Base-by-base conservation (phyloP, 2,797 vertebrate species). In the Rhynchotus rufescens region DNA sequence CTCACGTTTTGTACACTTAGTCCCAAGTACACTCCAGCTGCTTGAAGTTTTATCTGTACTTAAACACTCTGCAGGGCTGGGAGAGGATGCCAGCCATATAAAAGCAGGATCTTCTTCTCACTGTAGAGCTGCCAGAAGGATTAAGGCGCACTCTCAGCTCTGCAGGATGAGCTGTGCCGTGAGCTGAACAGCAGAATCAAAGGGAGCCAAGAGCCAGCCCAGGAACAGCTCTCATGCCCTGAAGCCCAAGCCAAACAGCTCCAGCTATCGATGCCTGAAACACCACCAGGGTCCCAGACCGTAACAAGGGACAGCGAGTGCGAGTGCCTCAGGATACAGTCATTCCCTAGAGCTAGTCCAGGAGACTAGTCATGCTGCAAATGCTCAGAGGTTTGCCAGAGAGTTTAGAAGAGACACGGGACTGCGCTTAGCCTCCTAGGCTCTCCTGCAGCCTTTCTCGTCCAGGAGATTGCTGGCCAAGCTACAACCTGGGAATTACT, bases 191-290 rank as follows among this genome's bases (percentile, higher is more conserved):
- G n/a, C 52, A 32, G 57, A 86, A 78, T 47, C 66, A 75, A 34
- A 7, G 54, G 79, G 77, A 82, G 65, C 57, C 38, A 69, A 12
- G n/a, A 73, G 49, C 9, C 49, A 84, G 65, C 34, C 78, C 57
- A 56, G 51, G 34, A 84, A 92, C 30, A 57, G 15, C 71, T 79
- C 60, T 84, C 13, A 12, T 30, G 60, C 60, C 88, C 77, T 52
- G 71, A 69, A 89, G 89, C 86, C n/a, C 61, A 34, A 87, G 66
- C 62, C 73, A 51, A 94, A 86, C 51, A 77, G 40, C 57, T 74
- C n/a, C 69, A 60, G 36, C 74, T 79, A 36, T 51, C 6, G 3
- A 34, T 56, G 65, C 59, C 74, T 66, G 77, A 64, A 76, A 66
- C 77, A 62, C 74, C 59, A 14, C 34, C 30, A n/a, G 23, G 38